Percentiles rank a stretch among this genome's conserved stretches.
Conservation (phyloP, 92 coral and sea anemone species). For the Parazoanthus atlanticus region DNA sequence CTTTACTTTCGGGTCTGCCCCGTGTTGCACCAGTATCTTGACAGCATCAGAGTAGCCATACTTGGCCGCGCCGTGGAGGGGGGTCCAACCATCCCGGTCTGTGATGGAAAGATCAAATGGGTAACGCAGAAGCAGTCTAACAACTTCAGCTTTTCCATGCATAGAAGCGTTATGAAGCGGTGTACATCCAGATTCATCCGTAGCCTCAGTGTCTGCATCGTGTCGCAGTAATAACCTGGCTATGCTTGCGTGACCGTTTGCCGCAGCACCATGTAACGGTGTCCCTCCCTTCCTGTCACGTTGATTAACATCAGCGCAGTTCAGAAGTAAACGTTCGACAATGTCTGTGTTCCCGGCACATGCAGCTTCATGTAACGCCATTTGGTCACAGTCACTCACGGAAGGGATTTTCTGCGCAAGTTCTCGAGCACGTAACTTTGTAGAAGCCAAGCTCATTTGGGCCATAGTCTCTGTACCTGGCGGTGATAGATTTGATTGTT, state of each 20-base stretch:
- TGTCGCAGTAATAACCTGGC: constrained; percentile 12
- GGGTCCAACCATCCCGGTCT: constrained; percentile 42
- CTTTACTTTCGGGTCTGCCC: constrained; percentile 33
- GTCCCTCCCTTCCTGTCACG: constrained; percentile 12
- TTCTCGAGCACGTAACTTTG: not conserved
- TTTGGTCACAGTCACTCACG: constrained; percentile 17
- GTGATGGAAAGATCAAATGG: constrained; percentile 17
- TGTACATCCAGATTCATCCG: constrained; percentile 27
- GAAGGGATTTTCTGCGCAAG: constrained; percentile 4
- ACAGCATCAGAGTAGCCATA: constrained; percentile 26
- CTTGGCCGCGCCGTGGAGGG: constrained; percentile 34
- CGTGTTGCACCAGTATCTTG: constrained; percentile 15
- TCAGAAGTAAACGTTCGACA: constrained; percentile 11
- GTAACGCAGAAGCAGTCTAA: constrained; percentile 15
- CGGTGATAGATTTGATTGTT: not conserved
- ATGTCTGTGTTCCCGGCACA: constrained; percentile 7
- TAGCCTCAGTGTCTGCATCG: constrained; percentile 15
- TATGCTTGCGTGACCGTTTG: not conserved
- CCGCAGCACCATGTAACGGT: constrained; percentile 13
- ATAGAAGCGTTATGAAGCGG: constrained; percentile 33
- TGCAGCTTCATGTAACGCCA: constrained; percentile 34
- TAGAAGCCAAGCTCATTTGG: not conserved
- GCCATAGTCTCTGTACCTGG: not conserved
- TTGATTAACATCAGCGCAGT: constrained; percentile 23
- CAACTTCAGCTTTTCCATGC: constrained; percentile 34